Conservation (phyloP, 2,888 invertebrate genomes). For the Parochlus steinenii region DNA sequence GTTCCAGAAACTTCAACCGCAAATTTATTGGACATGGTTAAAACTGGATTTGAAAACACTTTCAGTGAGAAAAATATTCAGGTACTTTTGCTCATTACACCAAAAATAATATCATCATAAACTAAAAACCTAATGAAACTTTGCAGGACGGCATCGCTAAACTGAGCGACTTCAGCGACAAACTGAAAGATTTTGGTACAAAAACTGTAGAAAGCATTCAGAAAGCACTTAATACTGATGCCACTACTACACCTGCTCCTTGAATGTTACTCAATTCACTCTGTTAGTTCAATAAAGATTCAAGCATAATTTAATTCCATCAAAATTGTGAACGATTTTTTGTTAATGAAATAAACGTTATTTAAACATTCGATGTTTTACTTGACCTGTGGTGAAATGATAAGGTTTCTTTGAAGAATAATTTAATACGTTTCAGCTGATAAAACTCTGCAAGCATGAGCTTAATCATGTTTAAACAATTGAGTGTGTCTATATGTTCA, state of each 20-base stretch:
- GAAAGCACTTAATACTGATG: slow-evolving; percentile 8
- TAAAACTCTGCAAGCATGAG: too few species aligned
- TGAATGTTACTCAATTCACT: neutral
- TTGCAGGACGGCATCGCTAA: too few species aligned
- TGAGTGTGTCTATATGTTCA: too few species aligned
- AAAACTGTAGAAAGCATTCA: slow-evolving; percentile 4
- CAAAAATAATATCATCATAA: too few species aligned
- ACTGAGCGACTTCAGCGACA: too few species aligned
- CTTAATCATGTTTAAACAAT: too few species aligned
- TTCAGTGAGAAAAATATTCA: slow-evolving; percentile 12
- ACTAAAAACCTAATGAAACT: too few species aligned
- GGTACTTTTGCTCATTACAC: too few species aligned
- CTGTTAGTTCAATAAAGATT: neutral
- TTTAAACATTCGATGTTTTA: too few species aligned
- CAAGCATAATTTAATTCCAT: neutral
- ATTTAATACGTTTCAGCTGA: too few species aligned
- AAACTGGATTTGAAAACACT: slow-evolving; percentile 4
- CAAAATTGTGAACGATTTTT: neutral
- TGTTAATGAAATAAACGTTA: neutral
- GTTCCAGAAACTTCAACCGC: slow-evolving; percentile 8
- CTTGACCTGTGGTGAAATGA: too few species aligned
- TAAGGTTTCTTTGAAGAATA: too few species aligned
- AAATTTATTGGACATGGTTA: slow-evolving; percentile 4
- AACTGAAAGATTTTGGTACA: slow-evolving; percentile 6
- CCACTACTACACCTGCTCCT: neutral